Evolutionary conservation across 2,113 vertebrate species (phyloP), one percentile per base, ranked within the genome.

Genomic region (Pelecanoides urinatrix): DNA sequence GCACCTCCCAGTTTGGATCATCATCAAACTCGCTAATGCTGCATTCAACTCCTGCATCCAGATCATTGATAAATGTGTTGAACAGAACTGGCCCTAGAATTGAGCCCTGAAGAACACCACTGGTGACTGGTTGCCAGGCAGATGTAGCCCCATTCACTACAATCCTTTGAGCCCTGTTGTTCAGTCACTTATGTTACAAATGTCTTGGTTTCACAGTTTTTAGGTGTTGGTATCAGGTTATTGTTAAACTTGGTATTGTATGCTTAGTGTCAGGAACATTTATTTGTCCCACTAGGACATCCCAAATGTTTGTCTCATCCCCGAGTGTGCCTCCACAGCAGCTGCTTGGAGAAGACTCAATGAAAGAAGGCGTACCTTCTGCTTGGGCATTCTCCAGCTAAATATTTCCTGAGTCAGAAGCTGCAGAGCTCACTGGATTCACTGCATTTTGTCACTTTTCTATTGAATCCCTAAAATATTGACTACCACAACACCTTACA

Each of bases 151-250:
- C 6, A 3, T 16, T 50, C 27, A 19, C 40, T 6, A 4, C 45
- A 55, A 22, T 12, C 3, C 5, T 47, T 30, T 15, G 19, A 82
- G 7, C 13, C 8, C 13, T 49, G 40, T 3, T 59, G 3, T 36
- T 32, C 16, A 19, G 6, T 17, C 25, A 25, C 7, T 71, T 36
- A 9, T 0, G 0, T 62, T 36, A 55, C 14, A 50, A 30, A n/a
- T 8, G 4, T 55, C 22, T 55, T 22, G 2, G 7, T 44, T 82
- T 85, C 25, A 67, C 42, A 42, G 27, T 22, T 85, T 59, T 66
- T 34, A 32, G 5, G 1, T 56, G 16, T 15, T 55, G 16, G 8
- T 53, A 25, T n/a, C 26, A 44, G 36, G 16, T 42, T 27, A 23
- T 23, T 20, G 7, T 44, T 80, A 81, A 25, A 30, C 2, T 7